Conservation (phyloP, 2,113 vertebrate species). For the Baryphthengus martii region DNA sequence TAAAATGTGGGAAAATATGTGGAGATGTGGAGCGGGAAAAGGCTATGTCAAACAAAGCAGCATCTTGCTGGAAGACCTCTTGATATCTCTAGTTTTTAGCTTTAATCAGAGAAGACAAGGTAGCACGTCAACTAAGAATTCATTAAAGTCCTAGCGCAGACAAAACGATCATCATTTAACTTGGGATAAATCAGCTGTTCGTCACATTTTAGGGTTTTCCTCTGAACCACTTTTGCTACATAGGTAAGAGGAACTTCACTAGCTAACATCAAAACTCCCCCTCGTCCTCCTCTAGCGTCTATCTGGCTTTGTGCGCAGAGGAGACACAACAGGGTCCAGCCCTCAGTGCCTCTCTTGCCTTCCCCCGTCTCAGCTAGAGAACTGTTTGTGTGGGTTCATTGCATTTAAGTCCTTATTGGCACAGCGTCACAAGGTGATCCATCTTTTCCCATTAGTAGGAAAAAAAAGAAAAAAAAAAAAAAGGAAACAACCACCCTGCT, state of each 20-base stretch:
- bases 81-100: neutral
- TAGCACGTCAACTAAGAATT: neutral
- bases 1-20: neutral
- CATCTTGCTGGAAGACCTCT: neutral
- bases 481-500: neutral
- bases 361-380: neutral
- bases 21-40: neutral
- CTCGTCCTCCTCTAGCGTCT: neutral
- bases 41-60: neutral
- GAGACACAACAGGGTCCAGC: neutral
- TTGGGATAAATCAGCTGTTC: neutral
- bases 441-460: neutral
- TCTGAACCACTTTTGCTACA: neutral
- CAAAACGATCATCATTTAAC: neutral
- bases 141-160: neutral
- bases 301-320: neutral
- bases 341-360: neutral
- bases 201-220: neutral
- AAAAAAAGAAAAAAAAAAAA: neutral
- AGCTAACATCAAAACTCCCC: neutral
- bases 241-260: neutral
- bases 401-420: neutral
- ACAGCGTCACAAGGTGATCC: neutral
- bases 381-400: neutral
- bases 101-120: constrained; percentile 5